These are phyloP conservation scores for Cataglyphis livida DNA, from an alignment of 2,888 invertebrate genomes.

Conservation along the genomic window DNA sequence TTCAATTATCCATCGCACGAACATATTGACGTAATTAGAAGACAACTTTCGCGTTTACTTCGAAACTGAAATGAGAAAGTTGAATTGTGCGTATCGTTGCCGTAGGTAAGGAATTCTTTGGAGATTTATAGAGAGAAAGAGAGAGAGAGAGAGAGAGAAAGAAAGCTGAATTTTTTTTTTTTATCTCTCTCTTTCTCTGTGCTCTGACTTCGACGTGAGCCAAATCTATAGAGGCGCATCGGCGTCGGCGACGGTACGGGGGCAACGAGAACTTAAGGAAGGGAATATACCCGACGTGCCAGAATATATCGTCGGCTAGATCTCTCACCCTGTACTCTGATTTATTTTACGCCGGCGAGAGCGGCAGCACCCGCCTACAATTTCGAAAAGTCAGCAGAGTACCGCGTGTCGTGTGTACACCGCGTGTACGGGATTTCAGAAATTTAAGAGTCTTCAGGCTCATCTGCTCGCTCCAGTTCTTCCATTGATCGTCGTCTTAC, in stretches of 20 bases:
- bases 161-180: too few relatives aligned
- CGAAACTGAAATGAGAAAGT: constrained; percentile 34
- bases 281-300: constrained; percentile 69
- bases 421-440: constrained; percentile 54
- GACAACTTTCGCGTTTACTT: constrained; percentile 32
- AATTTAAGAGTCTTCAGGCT: constrained; percentile 55
- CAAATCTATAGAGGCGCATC: constrained; percentile 70
- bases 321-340: constrained; percentile 72
- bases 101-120: constrained; percentile 65
- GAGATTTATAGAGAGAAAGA: constrained; percentile 69
- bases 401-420: constrained; percentile 44
- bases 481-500: constrained; percentile 1
- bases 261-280: constrained; percentile 70
- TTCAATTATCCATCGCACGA: constrained; percentile 9
- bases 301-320: constrained; percentile 68
- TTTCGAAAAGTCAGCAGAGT: constrained; percentile 75
- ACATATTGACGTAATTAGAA: constrained; percentile 25
- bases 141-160: constrained; percentile 49
- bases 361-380: constrained; percentile 64
- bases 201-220: constrained; percentile 72
- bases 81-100: constrained; percentile 62
- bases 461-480: constrained; percentile 48
- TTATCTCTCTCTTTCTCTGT: constrained; percentile 7
- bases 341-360: constrained; percentile 72
- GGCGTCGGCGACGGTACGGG: constrained; percentile 45